Evolutionary conservation across 2,888 invertebrate species (phyloP), one percentile per base, ranked within the genome.

Genomic region (Trichogramma dendrolimi): DNA sequence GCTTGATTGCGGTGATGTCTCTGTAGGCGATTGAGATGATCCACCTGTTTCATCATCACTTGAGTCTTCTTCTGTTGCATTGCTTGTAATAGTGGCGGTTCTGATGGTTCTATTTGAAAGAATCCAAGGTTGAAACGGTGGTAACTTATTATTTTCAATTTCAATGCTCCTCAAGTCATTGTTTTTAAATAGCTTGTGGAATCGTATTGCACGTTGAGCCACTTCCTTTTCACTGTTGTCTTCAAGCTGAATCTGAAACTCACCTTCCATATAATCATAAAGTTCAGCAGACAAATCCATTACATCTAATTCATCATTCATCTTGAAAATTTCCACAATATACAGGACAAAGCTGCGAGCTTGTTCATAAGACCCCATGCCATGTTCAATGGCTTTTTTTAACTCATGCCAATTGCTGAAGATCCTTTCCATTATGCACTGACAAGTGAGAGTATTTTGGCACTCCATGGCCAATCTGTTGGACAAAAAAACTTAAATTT

Each of bases 351-450:
- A 77, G 4, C 71, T 65, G 38, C 67, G 57, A 4, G 75, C 75
- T n/a, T 67, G 68, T 27, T 73, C 72, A 50, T 67, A 71, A 1
- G 72, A 38, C 53, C 76, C 77, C 73, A 76, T 77, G 4, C 74
- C 75, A 68, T 75, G 71, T 65, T 78, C 78, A 0, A 76, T 71
- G 14, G 73, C 73, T 62, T 78, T 67, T 75, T 74, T 60, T 51
- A 70, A 65, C 7, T 75, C 78, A 8, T 75, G 75, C 78, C 78
- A 78, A 56, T 78, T 78, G 60, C 77, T 77, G 42, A 78, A 77
- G 64, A 78, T 70, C 60, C 76, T 71, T 67, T 73, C 7, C 50
- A 71, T 68, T 63, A 44, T 69, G 60, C 54, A 27, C 27, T 27
- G 27, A 27, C 27, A 27, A 27, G 27, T 27, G 27, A 27, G 27